These are phyloP conservation scores for Elmis aenea DNA, from an alignment of 2,888 invertebrate species.

Conservation along the genomic window DNA sequence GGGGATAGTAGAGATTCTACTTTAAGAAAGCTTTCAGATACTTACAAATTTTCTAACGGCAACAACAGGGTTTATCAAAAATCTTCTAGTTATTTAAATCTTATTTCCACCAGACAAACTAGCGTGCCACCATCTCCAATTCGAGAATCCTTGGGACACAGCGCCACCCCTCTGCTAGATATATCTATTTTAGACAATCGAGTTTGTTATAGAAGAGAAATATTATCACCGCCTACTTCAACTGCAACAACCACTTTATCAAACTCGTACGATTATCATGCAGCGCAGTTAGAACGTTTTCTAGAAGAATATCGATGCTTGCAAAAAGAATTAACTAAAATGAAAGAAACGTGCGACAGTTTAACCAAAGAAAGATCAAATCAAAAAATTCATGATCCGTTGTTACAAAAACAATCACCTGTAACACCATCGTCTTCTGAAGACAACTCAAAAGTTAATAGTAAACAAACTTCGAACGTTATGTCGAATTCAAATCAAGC, in stretches of 20 bases:
- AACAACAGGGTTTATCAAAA: conserved; percentile 42
- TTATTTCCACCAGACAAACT: conserved; percentile 55
- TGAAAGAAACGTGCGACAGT: conserved; percentile 74
- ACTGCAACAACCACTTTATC: conserved; percentile 39
- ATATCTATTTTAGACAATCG: conserved; percentile 52
- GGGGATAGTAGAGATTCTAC: conserved; percentile 46
- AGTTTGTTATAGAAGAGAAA: conserved; percentile 28
- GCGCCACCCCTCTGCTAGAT: conserved; percentile 60
- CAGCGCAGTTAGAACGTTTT: conserved; percentile 73
- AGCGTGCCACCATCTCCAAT: conserved; percentile 64
- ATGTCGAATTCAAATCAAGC: conserved; percentile 26
- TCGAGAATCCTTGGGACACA: conserved; percentile 37
- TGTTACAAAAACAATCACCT: conserved; percentile 43
- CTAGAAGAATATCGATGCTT: conserved; percentile 73
- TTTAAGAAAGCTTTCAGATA: conserved; percentile 51
- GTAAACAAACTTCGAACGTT: conserved; percentile 59
- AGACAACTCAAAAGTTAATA: conserved; percentile 51
- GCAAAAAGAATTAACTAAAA: conserved; percentile 71
- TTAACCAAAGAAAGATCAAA: conserved; percentile 17
- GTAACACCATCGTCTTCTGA: conserved; percentile 37
- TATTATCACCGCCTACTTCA: conserved; percentile 24
- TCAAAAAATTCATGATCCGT: conserved; percentile 43
- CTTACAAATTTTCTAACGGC: conserved; percentile 32
- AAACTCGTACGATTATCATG: conserved; percentile 68
- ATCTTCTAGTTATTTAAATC: conserved; percentile 67